Conservation (phyloP, 2,888 invertebrate species). For the Andrena hattorfiana region DNA sequence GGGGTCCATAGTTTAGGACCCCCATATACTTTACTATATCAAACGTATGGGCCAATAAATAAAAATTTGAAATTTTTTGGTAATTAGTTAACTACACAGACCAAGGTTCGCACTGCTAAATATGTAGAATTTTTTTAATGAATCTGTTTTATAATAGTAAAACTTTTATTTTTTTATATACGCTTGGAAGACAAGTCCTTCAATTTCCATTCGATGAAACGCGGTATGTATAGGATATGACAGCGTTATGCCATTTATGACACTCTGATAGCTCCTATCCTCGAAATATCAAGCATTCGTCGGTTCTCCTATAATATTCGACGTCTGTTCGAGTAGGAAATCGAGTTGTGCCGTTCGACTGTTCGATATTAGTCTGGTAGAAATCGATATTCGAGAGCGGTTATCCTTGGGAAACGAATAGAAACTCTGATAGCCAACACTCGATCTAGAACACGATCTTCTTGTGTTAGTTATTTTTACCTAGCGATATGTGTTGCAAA, state of each 20-base stretch:
- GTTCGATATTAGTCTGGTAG: constrained; percentile 42
- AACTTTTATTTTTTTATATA: background rate
- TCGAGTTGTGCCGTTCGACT: constrained; percentile 32
- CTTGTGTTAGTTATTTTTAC: background rate
- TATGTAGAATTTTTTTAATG: background rate
- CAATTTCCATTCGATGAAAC: background rate
- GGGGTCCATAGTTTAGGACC: too few relatives aligned
- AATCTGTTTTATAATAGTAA: background rate
- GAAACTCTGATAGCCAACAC: background rate
- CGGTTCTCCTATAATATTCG: constrained; percentile 27
- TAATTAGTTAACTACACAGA: too few relatives aligned
- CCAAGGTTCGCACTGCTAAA: too few relatives aligned
- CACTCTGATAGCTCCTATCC: constrained; percentile 3
- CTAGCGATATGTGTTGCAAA: background rate
- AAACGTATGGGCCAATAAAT: too few relatives aligned
- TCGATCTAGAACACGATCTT: background rate
- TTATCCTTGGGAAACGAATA: constrained; percentile 20
- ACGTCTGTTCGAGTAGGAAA: constrained; percentile 42
- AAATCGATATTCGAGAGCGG: constrained; percentile 42
- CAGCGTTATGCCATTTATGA: constrained; percentile 1
- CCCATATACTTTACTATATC: too few relatives aligned
- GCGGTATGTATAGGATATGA: constrained; percentile 11
- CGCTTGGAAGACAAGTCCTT: background rate
- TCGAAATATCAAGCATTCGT: constrained; percentile 23
- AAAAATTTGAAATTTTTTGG: too few relatives aligned